Base-by-base conservation (phyloP, 1,140 invertebrate genomes). In the Uloborus diversus region DNA sequence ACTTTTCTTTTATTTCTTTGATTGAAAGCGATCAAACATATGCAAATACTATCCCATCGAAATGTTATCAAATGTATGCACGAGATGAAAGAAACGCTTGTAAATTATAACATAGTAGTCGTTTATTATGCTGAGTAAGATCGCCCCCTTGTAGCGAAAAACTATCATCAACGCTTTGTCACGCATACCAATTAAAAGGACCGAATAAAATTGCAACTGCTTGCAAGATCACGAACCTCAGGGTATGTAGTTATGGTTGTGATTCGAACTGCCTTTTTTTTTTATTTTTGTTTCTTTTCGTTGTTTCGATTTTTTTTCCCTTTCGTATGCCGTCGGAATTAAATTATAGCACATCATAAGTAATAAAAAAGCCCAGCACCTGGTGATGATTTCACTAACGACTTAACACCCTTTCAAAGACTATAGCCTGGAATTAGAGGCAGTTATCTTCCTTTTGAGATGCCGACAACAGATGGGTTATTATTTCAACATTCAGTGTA, bases 331-430 rank as follows among this genome's bases (percentile, higher is more conserved):
- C 27, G 56, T 25, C 53, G 23, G 69, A 71, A 71, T 71, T 71
- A 71, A 71, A 71, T 71, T 61, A 71, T 35, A 61, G 69, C 69
- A 42, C 69, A 59, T 59, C 53, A 59, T 56, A n/a, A 7, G 69
- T 17, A 23, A 71, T 37, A 71, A 71, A 71, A 42, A 71, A 37
- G 69, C 2, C 13, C 25, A 17, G 25, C 69, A 71, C 33, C 69
- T 71, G 69, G 69, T 71, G 69, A 71, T 71, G 69, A 71, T 59
- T 71, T 59, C 35, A 23, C 69, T 71, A 71, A 71, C 69, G 69
- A 71, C 61, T 71, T 71, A 59, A 71, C 69, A 71, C 69, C 69
- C 69, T 71, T 71, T 71, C 69, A 71, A 71, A 71, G 33, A 61
- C 53, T 71, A 71, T 71, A 71, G 69, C 53, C 69, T 59, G 35